Base-by-base conservation (phyloP, 1,140 invertebrate genomes). In the Leptonema lineaticorne region DNA sequence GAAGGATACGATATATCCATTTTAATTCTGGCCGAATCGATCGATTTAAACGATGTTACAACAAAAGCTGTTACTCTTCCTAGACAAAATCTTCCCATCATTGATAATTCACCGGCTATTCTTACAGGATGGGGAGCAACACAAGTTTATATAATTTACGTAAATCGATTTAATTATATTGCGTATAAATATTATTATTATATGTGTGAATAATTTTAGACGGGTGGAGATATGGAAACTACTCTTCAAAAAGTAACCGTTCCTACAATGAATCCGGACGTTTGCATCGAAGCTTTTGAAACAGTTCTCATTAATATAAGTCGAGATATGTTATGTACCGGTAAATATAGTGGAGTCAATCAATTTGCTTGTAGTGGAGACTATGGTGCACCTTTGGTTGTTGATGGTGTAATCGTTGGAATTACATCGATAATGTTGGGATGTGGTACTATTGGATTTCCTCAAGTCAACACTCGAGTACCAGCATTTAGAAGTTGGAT, bases 341-440 rank as follows among this genome's bases (percentile, higher is more conserved):
- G n/a, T n/a, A n/a, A n/a, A n/a, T n/a, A n/a, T n/a, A n/a, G n/a
- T n/a, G n/a, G n/a, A n/a, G n/a, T n/a, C n/a, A n/a, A n/a, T n/a
- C n/a, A n/a, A 53, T 78, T 79, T 69, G 76, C 78, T 46, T 82
- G 80, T 60, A 75, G 76, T 8, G 79, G 85, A 28, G 87, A 88
- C 71, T 87, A 85, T 18, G 87, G 87, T 1, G 86, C 87, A 5
- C 86, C 86, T 7, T 73, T 89, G 68, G 74, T 84, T 5, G 79
- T 79, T 72, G 72, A 78, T 57, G 82, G 79, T 0, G 77, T 79
- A 24, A 76, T 90, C 37, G 84, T 87, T 56, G 83, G 84, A 16
- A 73, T 84, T 30, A 80, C n/a, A n/a, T n/a, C n/a, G n/a, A n/a
- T n/a, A n/a, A n/a, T n/a, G n/a, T n/a, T n/a, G n/a, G n/a, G n/a